A percentile compares a stretch with the other conserved stretches of the same genome.
These are phyloP conservation scores for Phenganax subtilis DNA, from an alignment of 92 coral and sea anemone species.

Conservation along the genomic window DNA sequence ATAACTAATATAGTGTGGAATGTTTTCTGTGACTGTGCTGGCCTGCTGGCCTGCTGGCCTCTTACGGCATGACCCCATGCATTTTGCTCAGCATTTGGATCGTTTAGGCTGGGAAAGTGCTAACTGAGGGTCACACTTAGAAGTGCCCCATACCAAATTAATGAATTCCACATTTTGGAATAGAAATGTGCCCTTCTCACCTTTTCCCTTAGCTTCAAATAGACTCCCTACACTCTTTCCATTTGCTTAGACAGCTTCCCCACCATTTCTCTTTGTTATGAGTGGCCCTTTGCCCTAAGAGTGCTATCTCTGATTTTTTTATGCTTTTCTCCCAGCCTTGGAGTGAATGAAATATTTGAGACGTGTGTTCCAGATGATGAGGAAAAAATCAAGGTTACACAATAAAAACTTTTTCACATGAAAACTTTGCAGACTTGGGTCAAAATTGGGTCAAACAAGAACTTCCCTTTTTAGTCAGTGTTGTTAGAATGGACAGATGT, in stretches of 20 bases:
- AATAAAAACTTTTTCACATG: not conserved
- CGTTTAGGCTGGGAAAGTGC: no score
- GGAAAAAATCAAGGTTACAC: slow-evolving; percentile 57
- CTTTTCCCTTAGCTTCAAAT: no score
- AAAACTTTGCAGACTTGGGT: not conserved
- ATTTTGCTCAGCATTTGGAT: not conserved
- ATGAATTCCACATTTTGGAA: no score
- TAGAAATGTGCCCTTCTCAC: no score
- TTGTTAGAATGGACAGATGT: slow-evolving; percentile 77
- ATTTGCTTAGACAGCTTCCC: no score
- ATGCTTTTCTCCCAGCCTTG: slow-evolving; percentile 42
- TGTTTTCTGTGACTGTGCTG: no score
- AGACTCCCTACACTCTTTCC: no score
- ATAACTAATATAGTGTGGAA: no score
- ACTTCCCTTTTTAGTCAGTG: slow-evolving; percentile 45
- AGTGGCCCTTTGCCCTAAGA: not conserved
- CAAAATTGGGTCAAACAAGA: not conserved
- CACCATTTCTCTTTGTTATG: no score
- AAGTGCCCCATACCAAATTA: no score
- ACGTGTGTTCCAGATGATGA: slow-evolving; percentile 77
- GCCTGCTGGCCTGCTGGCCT: not conserved
- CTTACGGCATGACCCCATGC: not conserved
- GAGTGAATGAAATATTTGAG: slow-evolving; percentile 50
- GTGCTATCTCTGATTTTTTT: not conserved
- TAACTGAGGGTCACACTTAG: no score